Evolutionary conservation across 2,888 invertebrate species (phyloP).

Genomic region (Callyntrura guangdongensis): DNA sequence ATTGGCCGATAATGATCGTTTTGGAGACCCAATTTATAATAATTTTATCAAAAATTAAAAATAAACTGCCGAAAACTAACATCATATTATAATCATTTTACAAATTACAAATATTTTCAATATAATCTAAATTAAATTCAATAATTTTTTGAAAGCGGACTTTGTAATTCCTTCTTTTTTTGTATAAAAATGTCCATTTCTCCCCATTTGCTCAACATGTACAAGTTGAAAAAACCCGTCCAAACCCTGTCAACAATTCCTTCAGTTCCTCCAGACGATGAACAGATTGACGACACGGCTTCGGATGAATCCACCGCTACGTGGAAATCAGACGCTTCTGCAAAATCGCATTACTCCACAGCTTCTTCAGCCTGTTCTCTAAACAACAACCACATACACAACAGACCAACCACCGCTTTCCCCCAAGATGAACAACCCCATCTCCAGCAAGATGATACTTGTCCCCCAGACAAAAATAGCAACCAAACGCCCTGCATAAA

Average conservation of each 20-base stretch:
- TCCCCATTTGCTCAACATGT: background rate
- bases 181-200: background rate
- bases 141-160: too few relatives aligned
- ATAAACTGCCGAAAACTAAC: too few relatives aligned
- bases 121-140: too few relatives aligned
- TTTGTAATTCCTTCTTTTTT: too few relatives aligned
- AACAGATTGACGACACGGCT: background rate
- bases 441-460: background rate
- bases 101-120: too few relatives aligned
- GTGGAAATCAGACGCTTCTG: constrained; percentile 10
- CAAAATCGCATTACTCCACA: background rate
- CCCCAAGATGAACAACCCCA: background rate
- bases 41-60: too few relatives aligned
- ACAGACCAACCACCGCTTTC: too few relatives aligned
- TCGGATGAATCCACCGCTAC: background rate
- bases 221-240: too few relatives aligned
- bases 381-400: background rate
- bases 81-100: too few relatives aligned
- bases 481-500: constrained; percentile 15
- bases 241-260: background rate
- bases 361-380: background rate
- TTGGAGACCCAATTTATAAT: too few relatives aligned
- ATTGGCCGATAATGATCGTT: too few relatives aligned
- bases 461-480: background rate
- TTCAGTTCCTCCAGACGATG: background rate